These are phyloP conservation scores for Xylocampa areola DNA, from an alignment of 2,888 invertebrate species.

Conservation along the genomic window DNA sequence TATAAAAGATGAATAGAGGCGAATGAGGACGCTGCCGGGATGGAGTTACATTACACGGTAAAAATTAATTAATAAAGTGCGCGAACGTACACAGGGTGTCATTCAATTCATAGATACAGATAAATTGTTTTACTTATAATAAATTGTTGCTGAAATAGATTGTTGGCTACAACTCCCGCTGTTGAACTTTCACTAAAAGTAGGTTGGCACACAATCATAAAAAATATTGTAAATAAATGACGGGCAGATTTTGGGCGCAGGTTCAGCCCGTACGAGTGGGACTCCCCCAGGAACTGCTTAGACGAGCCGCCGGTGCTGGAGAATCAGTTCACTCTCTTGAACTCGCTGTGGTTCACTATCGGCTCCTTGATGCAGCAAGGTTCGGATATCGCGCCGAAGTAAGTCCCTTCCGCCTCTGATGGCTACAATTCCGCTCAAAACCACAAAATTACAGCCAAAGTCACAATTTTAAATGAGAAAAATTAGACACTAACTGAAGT, in stretches of 20 bases:
- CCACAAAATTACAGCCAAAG: constrained; percentile 20
- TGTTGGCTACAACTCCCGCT: constrained; percentile 11
- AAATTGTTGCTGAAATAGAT: no score
- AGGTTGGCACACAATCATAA: constrained; percentile 44
- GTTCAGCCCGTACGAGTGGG: constrained; percentile 98
- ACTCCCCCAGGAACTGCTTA: constrained; percentile 95
- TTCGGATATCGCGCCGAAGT: constrained; percentile 97
- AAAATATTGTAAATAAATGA: constrained; percentile 66
- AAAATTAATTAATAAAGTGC: not conserved
- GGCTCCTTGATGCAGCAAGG: constrained; percentile 98
- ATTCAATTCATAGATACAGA: not conserved
- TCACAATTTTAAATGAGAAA: constrained; percentile 24
- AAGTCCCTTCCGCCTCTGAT: constrained; percentile 87
- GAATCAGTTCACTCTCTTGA: constrained; percentile 97
- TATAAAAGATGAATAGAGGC: constrained; percentile 35
- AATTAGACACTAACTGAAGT: constrained; percentile 19
- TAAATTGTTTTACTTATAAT: not conserved
- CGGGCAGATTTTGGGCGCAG: constrained; percentile 90
- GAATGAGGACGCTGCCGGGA: constrained; percentile 1
- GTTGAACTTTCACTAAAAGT: constrained; percentile 45
- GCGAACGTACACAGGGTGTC: not conserved
- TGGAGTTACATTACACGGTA: not conserved
- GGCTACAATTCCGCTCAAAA: constrained; percentile 73
- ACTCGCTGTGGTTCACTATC: constrained; percentile 98
- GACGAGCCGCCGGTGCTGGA: constrained; percentile 95